A percentile compares a stretch with the other conserved stretches of the same genome.
These are phyloP conservation scores for Nanorana parkeri DNA, from an alignment of 2,113 vertebrate species.

Conservation along the genomic window DNA sequence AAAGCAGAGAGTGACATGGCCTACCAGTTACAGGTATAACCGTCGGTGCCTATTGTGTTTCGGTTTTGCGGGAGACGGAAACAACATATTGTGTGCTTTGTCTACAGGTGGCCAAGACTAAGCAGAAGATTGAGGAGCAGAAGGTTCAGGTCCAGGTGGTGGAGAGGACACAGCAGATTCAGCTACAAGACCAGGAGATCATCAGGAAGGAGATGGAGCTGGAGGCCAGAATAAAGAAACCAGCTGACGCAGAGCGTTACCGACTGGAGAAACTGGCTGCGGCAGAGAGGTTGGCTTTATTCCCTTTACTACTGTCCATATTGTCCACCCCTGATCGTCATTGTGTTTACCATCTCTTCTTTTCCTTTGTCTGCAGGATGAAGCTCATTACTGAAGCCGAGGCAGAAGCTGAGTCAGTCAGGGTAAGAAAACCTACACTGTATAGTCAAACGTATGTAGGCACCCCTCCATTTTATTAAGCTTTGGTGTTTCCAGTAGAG, in stretches of 20 bases:
- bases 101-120: constrained; percentile 88
- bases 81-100: background rate
- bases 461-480: background rate
- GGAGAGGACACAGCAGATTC: constrained; percentile 89
- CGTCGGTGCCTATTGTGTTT: too few relatives aligned
- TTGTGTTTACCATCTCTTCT: background rate
- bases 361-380: constrained; percentile 65
- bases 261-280: constrained; percentile 83
- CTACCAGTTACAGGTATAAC: constrained; percentile 89
- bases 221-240: constrained; percentile 86
- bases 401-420: constrained; percentile 85
- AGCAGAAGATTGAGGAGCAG: constrained; percentile 92
- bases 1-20: constrained; percentile 91
- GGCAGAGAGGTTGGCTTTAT: constrained; percentile 76
- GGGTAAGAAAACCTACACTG: constrained; percentile 69
- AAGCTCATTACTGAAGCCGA: constrained; percentile 91
- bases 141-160: constrained; percentile 90
- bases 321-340: background rate
- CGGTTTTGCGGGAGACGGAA: too few relatives aligned
- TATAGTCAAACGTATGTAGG: background rate
- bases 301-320: background rate
- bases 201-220: constrained; percentile 84
- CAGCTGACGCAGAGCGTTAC: constrained; percentile 86
- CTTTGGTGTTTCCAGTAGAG: too few relatives aligned
- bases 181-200: constrained; percentile 90